Conservation (phyloP, 2,113 vertebrate genomes). For the Marmota monax region DNA sequence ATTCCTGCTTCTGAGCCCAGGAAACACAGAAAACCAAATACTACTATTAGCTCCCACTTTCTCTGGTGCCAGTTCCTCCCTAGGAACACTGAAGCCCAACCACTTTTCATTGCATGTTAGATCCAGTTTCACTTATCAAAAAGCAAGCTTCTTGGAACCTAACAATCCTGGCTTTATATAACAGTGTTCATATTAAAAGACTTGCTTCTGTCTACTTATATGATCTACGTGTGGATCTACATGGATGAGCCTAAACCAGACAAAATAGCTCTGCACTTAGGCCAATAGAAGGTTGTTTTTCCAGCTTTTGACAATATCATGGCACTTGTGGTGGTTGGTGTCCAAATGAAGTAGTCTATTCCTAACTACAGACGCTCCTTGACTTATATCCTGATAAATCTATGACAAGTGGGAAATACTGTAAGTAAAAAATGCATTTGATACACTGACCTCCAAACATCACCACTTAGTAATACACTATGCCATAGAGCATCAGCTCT, state of each 20-base stretch:
- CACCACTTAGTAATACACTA: not conserved
- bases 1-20: not conserved
- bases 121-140: conserved; percentile 31
- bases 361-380: not conserved
- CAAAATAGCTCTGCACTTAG: not conserved
- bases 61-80: not conserved
- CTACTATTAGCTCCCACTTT: not conserved
- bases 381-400: not conserved
- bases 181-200: not conserved
- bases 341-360: conserved; percentile 37
- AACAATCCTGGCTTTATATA: conserved; percentile 1
- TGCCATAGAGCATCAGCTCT: not conserved
- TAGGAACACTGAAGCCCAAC: not conserved
- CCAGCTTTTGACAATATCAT: not conserved
- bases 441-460: not conserved
- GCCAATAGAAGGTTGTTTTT: not conserved
- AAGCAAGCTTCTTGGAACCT: not conserved
- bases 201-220: not conserved
- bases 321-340: not conserved
- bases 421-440: not conserved
- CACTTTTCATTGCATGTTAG: not conserved
- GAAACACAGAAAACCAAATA: not conserved
- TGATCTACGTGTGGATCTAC: not conserved
- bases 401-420: not conserved
- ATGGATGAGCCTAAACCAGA: not conserved